phyloP scores from a whole-genome alignment of 1,140 invertebrate species.

The Cydia pomonella region DNA sequence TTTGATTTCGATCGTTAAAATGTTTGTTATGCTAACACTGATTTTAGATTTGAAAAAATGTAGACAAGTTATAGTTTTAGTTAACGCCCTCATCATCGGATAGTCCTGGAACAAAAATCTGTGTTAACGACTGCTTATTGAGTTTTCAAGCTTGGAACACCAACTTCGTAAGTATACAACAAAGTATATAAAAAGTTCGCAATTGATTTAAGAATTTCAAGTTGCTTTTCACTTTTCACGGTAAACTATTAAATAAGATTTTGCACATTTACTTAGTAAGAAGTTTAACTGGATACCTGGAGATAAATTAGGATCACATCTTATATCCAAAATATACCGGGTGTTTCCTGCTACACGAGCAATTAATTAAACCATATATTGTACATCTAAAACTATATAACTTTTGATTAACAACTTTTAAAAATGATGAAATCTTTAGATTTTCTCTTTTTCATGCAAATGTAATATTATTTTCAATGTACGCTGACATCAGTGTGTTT shows the following conservation, averaged over 20 bases:
- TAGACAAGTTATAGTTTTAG: constrained; percentile 38
- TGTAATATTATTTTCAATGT: too few species aligned
- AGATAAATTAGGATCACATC: background rate
- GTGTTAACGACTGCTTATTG: constrained; percentile 5
- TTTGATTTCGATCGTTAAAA: constrained; percentile 48
- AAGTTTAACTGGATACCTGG: background rate
- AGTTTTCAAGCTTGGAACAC: background rate
- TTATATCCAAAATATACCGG: background rate
- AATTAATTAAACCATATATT: too few species aligned
- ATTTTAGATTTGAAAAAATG: constrained; percentile 50
- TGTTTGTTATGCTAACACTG: constrained; percentile 50
- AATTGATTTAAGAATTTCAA: constrained; percentile 19
- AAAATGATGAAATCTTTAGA: too few species aligned
- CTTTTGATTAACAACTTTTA: too few species aligned
- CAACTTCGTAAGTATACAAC: constrained; percentile 2
- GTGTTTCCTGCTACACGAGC: too few species aligned
- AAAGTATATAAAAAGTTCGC: constrained; percentile 22
- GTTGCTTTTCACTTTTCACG: background rate
- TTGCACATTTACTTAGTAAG: background rate
- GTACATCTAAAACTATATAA: too few species aligned
- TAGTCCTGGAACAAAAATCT: constrained; percentile 54
- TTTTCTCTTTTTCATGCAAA: too few species aligned
- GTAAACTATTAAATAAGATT: background rate
- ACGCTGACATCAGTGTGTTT: too few species aligned
- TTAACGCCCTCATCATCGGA: constrained; percentile 60